Evolutionary conservation across 2,113 vertebrate genomes (phyloP).

Genomic region (Lamprotornis superbus): DNA sequence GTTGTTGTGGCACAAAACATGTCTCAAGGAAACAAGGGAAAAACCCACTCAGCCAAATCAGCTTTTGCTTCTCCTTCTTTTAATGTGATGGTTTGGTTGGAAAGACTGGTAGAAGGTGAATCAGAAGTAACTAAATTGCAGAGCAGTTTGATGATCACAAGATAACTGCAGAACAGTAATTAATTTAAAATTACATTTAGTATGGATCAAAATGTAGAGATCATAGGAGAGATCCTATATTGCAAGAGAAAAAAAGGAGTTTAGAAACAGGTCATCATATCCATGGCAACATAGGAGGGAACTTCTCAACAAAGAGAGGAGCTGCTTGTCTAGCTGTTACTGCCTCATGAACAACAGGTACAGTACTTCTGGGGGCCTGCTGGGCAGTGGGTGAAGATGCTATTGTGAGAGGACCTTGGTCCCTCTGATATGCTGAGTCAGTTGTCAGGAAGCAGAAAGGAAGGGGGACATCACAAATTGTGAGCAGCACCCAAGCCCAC

Average conservation of each 20-base stretch:
- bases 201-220: neutral
- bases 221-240: neutral
- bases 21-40: neutral
- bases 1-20: neutral
- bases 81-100: neutral
- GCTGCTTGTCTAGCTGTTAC: neutral
- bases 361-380: neutral
- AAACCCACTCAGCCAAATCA: neutral
- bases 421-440: neutral
- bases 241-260: neutral
- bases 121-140: neutral
- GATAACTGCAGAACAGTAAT: neutral
- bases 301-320: neutral
- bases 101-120: neutral
- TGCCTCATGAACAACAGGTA: neutral
- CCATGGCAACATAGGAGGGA: slow-evolving; percentile 20
- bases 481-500: neutral
- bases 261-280: neutral
- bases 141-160: neutral
- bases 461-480: rapidly evolving
- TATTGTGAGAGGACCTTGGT: neutral
- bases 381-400: neutral
- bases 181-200: neutral
- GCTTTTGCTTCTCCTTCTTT: neutral
- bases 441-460: neutral